Percentiles rank a stretch among this genome's conserved stretches.
These are phyloP conservation scores for Crocidura indochinensis DNA, from an alignment of 2,797 vertebrate species.

Conservation along the genomic window DNA sequence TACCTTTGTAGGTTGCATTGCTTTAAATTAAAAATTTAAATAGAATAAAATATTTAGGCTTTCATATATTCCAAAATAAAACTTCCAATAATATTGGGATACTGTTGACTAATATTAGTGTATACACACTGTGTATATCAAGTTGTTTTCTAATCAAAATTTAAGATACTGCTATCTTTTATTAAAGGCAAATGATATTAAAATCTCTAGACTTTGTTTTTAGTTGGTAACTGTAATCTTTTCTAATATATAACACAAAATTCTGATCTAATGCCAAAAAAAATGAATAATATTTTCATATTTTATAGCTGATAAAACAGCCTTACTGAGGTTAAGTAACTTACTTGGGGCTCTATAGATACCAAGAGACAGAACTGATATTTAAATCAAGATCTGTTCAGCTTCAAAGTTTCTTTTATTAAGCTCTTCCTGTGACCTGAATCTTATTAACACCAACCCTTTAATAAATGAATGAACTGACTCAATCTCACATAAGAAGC, in stretches of 20 bases:
- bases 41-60: neutral
- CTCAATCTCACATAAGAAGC: conserved; percentile 20
- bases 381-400: conserved; percentile 35
- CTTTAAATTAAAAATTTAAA: neutral
- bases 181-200: neutral
- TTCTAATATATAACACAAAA: neutral
- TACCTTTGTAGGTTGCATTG: too few species aligned
- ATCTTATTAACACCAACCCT: conserved; percentile 51
- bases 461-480: conserved; percentile 59
- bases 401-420: conserved; percentile 44
- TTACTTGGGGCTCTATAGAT: neutral
- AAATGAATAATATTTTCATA: neutral
- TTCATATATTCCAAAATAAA: neutral
- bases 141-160: conserved; percentile 23
- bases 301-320: conserved; percentile 54
- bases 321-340: neutral
- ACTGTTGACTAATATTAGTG: neutral
- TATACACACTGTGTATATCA: neutral
- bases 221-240: neutral
- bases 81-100: neutral
- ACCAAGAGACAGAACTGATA: neutral
- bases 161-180: neutral
- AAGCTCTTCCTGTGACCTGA: neutral
- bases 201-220: neutral
- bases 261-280: neutral